Evolutionary conservation across 2,113 vertebrate genomes (phyloP), one percentile per base, ranked within the genome.

Genomic region (Percopsis transmontana): DNA sequence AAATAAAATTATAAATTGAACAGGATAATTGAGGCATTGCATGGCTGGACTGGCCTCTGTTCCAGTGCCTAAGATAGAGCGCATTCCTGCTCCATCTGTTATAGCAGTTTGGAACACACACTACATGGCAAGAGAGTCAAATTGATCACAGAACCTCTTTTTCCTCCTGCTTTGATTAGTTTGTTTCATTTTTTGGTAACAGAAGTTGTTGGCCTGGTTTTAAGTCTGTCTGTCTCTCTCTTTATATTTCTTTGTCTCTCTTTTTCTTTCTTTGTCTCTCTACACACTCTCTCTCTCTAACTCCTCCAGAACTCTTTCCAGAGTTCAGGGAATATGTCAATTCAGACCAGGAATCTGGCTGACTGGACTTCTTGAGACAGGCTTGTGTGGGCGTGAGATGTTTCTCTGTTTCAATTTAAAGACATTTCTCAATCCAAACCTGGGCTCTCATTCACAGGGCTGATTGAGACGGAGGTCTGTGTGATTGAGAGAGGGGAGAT

Each of bases 381-480:
- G 27, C 5, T 33, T 33, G 27, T 33, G 27, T 33, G 27, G 27
- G 27, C 5, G 27, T 33, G 27, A 33, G 27, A 7, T 33, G 27
- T 33, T 33, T 33, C 27, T 33, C 27, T 33, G 27, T 42, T 51
- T 58, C 39, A 33, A 15, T 23, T 55, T 65, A 18, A 59, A 44
- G 66, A 60, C 24, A 27, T 63, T 41, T 47, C 52, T 57, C 50
- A 27, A 63, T 59, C 21, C 67, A 52, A 60, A 53, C 51, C 38
- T 40, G 55, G 62, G 45, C 47, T 77, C 54, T 62, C 53, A 1
- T 74, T 70, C 57, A 61, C 60, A 60, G 68, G 51, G 38, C 66
- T 72, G 77, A 76, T 73, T 51, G 21, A 77, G 78, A 83, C 62
- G 56, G 65, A 74, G 61, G 51, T 76, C 64, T 73, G 63, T 24